Evolutionary conservation across 2,797 vertebrate genomes (phyloP).

Genomic region (Forpus xanthops): DNA sequence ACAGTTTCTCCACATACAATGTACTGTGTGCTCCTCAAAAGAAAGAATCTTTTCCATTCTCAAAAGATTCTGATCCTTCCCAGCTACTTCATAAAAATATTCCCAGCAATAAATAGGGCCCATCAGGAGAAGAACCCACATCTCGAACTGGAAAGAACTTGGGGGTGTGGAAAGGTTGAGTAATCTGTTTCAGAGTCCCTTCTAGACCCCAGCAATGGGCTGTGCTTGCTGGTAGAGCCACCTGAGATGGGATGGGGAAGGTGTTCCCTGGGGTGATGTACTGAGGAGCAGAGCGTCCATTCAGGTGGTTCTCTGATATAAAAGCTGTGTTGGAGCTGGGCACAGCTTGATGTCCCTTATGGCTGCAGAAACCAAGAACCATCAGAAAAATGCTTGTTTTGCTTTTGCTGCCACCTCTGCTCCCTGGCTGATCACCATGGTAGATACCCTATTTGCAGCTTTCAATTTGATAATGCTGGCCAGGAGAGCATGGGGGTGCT

Average conservation of each 20-base stretch:
- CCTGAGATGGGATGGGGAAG: background rate
- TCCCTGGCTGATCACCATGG: background rate
- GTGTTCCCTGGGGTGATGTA: background rate
- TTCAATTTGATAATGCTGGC: background rate
- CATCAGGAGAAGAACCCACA: background rate
- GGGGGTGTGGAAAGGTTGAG: background rate
- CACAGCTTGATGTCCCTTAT: background rate
- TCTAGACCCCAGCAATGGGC: background rate
- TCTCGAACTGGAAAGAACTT: background rate
- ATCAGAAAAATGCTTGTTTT: background rate
- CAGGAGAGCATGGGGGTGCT: background rate
- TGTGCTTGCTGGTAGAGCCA: background rate
- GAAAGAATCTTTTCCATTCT: background rate
- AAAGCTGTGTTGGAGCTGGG: background rate
- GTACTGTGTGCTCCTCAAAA: background rate
- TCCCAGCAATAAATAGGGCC: background rate
- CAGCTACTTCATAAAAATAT: background rate
- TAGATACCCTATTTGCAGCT: background rate
- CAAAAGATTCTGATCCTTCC: background rate
- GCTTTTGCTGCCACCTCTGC: background rate
- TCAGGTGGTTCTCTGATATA: background rate
- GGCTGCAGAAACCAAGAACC: background rate
- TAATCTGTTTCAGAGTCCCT: background rate
- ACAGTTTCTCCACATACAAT: background rate
- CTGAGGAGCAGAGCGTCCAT: accelerated